phyloP scores from a whole-genome alignment of 2,888 invertebrate genomes.

The Pseudococcus viburni region DNA sequence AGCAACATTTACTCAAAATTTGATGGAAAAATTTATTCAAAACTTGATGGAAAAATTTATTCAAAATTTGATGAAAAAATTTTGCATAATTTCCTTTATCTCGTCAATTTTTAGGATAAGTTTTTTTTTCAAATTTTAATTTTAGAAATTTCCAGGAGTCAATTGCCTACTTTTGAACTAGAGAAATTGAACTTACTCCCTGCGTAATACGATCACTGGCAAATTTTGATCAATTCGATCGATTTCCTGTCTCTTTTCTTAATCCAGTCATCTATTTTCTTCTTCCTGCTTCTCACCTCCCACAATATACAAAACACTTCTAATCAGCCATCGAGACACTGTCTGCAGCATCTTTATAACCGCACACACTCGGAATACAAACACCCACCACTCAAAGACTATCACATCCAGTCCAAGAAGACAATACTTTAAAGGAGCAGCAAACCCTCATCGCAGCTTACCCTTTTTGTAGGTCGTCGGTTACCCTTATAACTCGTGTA shows the following conservation, averaged over 20 bases:
- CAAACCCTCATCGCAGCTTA: not conserved
- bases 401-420: constrained; percentile 6
- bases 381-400: not conserved
- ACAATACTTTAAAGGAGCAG: not conserved
- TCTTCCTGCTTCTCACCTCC: too few relatives aligned
- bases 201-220: too few relatives aligned
- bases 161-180: too few relatives aligned
- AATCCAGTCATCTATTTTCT: too few relatives aligned
- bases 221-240: too few relatives aligned
- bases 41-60: too few relatives aligned
- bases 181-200: too few relatives aligned
- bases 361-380: not conserved
- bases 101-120: not conserved
- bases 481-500: constrained; percentile 26
- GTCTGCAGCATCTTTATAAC: not conserved
- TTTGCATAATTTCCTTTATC: not conserved
- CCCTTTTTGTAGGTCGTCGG: constrained; percentile 37
- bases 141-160: not conserved
- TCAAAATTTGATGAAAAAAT: not conserved
- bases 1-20: too few relatives aligned
- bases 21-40: too few relatives aligned
- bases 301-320: too few relatives aligned
- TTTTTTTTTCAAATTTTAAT: not conserved
- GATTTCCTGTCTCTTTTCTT: too few relatives aligned
- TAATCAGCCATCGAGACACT: too few relatives aligned